phyloP scores from a whole-genome alignment of 1,140 invertebrate genomes.

The Pseudoatta argentina region DNA sequence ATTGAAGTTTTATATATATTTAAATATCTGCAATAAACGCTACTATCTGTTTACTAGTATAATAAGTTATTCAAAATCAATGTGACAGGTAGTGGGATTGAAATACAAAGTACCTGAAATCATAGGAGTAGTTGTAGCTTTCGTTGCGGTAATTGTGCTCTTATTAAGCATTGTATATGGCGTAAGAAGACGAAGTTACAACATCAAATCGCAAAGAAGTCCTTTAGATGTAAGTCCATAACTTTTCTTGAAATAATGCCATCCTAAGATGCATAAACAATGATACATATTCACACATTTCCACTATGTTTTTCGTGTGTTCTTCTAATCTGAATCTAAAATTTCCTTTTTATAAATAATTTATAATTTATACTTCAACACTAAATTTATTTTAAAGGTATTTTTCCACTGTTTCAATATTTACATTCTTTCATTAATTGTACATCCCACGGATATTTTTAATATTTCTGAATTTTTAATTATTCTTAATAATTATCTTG shows the following conservation, averaged over 20 bases:
- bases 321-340: background rate
- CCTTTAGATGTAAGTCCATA: conserved; percentile 68
- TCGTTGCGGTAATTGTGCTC: conserved; percentile 76
- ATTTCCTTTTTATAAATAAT: background rate
- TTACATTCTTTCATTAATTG: background rate
- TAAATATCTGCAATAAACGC: background rate
- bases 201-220: conserved; percentile 68
- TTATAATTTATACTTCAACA: background rate
- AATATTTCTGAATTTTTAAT: background rate
- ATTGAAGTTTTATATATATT: background rate
- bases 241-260: background rate
- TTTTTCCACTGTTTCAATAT: conserved; percentile 17
- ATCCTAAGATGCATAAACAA: background rate
- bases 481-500: conserved; percentile 13
- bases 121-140: conserved; percentile 80
- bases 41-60: background rate
- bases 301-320: background rate
- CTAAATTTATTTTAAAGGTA: conserved; percentile 8
- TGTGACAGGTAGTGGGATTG: conserved; percentile 77
- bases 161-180: conserved; percentile 78
- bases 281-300: background rate
- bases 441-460: background rate
- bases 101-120: conserved; percentile 82
- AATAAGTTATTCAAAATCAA: conserved; percentile 14
- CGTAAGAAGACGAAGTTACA: conserved; percentile 77